phyloP scores from a whole-genome alignment of 2,113 vertebrate species.

The Crotophaga sulcirostris region DNA sequence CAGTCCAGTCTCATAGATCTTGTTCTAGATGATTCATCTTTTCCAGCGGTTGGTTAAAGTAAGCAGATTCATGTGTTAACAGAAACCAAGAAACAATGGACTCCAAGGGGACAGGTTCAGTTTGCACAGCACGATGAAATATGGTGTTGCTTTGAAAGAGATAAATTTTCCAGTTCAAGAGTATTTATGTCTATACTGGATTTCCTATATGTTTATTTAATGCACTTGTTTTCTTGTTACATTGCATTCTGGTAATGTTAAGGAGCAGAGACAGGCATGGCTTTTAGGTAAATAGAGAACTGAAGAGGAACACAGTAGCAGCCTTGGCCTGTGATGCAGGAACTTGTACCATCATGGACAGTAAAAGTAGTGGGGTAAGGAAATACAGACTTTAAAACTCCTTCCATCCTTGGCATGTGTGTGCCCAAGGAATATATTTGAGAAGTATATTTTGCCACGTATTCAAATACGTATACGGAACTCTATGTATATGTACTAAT shows the following conservation, averaged over 20 bases:
- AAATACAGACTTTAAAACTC: not conserved
- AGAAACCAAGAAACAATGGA: not conserved
- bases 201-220: not conserved
- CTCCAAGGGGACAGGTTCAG: not conserved
- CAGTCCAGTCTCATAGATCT: not conserved
- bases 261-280: not conserved
- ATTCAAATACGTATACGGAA: not conserved
- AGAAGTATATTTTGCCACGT: not conserved
- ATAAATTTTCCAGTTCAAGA: not conserved
- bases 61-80: not conserved
- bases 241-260: not conserved
- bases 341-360: not conserved
- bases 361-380: rapidly evolving
- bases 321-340: not conserved
- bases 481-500: not conserved
- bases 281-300: not conserved
- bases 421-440: not conserved
- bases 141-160: not conserved
- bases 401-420: not conserved
- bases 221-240: not conserved
- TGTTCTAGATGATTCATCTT: not conserved
- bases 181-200: not conserved
- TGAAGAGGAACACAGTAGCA: not conserved
- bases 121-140: not conserved
- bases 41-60: slow-evolving; percentile 9